Percentiles rank a stretch among this genome's conserved stretches.
Conservation (phyloP, 2,113 vertebrate genomes). For the Tragelaphus strepsiceros region DNA sequence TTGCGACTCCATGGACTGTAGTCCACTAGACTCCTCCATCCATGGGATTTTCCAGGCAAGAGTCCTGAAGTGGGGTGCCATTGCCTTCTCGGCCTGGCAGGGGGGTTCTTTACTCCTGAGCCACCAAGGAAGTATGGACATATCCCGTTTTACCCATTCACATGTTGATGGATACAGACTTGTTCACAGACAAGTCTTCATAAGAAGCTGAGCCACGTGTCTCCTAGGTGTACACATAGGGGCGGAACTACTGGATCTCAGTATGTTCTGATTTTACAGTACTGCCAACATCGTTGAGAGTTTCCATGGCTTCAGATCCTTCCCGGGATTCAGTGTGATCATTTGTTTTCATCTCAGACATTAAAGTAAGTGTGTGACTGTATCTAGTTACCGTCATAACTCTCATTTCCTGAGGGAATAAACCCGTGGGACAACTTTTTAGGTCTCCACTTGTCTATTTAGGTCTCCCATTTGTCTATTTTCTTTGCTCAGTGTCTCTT, state of each 20-base stretch:
- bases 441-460: neutral
- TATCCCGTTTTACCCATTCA: neutral
- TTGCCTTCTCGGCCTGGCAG: neutral
- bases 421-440: neutral
- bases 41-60: no score
- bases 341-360: neutral
- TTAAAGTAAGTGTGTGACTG: accelerated
- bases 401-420: neutral
- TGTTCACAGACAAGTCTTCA: no score
- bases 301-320: neutral
- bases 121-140: neutral
- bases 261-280: neutral
- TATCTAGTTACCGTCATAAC: neutral
- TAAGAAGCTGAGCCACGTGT: neutral
- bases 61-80: no score
- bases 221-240: neutral
- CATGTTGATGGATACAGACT: neutral
- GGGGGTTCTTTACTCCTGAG: neutral
- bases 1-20: no score
- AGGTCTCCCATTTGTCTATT: neutral
- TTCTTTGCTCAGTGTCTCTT: neutral
- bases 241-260: neutral
- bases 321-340: neutral
- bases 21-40: no score
- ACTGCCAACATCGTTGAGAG: accelerated